Base-by-base conservation (phyloP, 2,797 vertebrate genomes). In the Hirundo rustica region DNA sequence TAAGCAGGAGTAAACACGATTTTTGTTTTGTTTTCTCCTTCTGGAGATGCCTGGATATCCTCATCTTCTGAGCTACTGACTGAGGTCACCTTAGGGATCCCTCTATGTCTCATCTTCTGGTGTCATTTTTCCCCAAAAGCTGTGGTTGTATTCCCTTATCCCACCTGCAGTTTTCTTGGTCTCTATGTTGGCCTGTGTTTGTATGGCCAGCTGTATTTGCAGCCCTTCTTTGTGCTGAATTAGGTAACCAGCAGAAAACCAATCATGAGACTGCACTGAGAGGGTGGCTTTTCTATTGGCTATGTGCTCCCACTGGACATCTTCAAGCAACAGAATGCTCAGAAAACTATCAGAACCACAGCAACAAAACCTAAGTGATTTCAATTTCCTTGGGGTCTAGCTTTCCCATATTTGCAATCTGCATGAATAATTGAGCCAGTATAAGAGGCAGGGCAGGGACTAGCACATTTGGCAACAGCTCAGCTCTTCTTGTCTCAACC, bases 11-110 rank as follows among this genome's bases (percentile, higher is more conserved):
- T 85, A 95, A 93, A 94, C 45, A 85, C 30, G 22, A 29, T 71
- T 84, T 91, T 85, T 75, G 11, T 72, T 86, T 93, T 88, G 26
- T 90, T 93, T 84, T 74, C 36, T 58, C 26, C 29, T 90, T 93
- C 68, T 73, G 80, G 53, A 65, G 57, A 26, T 54, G 64, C 15
- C 15, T 93, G 58, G 25, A 74, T 74, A 65, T 68, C 40, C 51
- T 88, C 29, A 75, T 32, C 50, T 92, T 20, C 40, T 27, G 16
- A 66, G 76, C 51, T 61, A 27, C 23, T 85, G 60, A 76, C 42
- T 0, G 4, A 89, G 53, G 68, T 71, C 60, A 72, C 42, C 57
- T 64, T 77, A 79, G 45, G 36, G 51, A 81, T 32, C 2, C 1
- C 21, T 70, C 2, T 45, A 51, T 45, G 23, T 23, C 47, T 84